These are phyloP conservation scores for Hesperophylax magnus DNA, from an alignment of 1,140 invertebrate species.

Conservation along the genomic window DNA sequence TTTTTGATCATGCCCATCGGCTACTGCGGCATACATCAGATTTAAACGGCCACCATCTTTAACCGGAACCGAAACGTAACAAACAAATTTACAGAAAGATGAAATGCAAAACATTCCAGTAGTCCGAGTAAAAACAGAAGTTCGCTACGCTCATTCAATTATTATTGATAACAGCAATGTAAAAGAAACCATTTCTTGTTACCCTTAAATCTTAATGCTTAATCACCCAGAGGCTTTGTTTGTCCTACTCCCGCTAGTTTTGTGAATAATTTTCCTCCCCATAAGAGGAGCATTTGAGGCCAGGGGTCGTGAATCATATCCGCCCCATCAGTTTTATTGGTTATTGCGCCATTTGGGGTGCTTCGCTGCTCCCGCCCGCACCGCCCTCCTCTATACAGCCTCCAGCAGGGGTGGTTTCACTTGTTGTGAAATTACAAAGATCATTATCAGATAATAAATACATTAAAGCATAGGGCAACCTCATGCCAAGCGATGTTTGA, in stretches of 20 bases:
- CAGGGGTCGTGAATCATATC: slow-evolving; percentile 14
- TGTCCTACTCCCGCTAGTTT: neutral
- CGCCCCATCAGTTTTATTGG: slow-evolving; percentile 42
- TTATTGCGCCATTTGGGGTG: slow-evolving; percentile 30
- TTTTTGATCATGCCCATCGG: too few species aligned
- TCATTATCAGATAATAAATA: slow-evolving; percentile 30
- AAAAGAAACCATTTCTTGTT: too few species aligned
- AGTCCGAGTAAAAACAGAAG: too few species aligned
- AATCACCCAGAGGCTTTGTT: neutral
- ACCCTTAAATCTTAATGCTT: too few species aligned
- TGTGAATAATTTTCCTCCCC: neutral
- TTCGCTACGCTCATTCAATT: too few species aligned
- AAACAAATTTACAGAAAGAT: too few species aligned
- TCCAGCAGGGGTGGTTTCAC: neutral
- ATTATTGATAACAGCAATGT: too few species aligned
- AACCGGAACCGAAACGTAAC: too few species aligned
- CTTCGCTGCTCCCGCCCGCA: neutral
- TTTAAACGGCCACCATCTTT: too few species aligned
- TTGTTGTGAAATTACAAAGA: slow-evolving; percentile 26
- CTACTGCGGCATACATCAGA: too few species aligned
- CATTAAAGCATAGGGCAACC: neutral
- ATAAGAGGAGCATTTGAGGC: slow-evolving; percentile 7
- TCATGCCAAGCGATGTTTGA: neutral
- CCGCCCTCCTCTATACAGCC: neutral
- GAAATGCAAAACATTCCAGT: too few species aligned